These are phyloP conservation scores for Melanophora roralis DNA, from an alignment of 2,888 invertebrate species.

Conservation along the genomic window DNA sequence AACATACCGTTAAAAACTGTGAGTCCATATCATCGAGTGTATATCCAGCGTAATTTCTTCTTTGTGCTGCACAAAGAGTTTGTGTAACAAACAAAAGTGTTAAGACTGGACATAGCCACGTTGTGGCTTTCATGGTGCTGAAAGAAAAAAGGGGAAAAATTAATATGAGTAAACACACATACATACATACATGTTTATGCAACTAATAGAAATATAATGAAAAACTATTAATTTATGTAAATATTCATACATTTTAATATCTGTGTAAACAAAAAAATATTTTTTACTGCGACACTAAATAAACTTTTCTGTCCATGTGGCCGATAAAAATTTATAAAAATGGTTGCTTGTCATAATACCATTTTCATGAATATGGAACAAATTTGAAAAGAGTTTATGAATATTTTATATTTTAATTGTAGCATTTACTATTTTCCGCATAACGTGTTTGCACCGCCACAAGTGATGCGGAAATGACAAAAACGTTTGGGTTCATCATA, in stretches of 20 bases:
- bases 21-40: conserved; percentile 53
- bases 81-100: conserved; percentile 75
- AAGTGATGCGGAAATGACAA: conserved; percentile 53
- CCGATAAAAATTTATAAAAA: background rate
- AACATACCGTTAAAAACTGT: conserved; percentile 74
- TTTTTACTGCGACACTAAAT: background rate
- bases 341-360: background rate
- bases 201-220: no score
- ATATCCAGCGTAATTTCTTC: conserved; percentile 65
- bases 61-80: conserved; percentile 75
- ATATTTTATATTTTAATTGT: background rate
- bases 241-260: conserved; percentile 4
- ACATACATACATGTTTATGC: background rate
- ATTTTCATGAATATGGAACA: background rate
- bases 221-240: conserved; percentile 19
- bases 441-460: conserved; percentile 36
- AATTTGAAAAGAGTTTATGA: background rate
- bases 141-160: conserved; percentile 43
- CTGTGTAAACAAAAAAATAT: background rate
- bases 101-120: conserved; percentile 77
- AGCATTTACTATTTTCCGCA: conserved; percentile 26
- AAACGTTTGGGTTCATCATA: conserved; percentile 26
- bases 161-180: background rate
- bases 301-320: background rate
- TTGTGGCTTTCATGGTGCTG: conserved; percentile 76